Evolutionary conservation across 2,888 invertebrate species (phyloP).

Genomic region (Leptinotarsa haldemani): DNA sequence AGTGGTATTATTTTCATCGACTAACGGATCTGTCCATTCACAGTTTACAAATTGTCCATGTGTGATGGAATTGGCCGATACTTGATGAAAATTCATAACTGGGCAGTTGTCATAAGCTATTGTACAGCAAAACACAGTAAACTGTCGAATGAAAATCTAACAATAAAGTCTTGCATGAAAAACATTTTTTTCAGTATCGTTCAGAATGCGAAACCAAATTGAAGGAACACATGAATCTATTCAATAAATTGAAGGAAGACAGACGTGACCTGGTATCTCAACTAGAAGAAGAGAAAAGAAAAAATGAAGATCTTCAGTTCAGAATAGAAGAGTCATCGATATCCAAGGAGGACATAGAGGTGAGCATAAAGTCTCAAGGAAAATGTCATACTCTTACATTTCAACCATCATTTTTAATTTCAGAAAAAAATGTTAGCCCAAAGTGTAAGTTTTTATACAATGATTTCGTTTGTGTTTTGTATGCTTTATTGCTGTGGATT

Average conservation of each 20-base stretch:
- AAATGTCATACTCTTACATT: background rate
- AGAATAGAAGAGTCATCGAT: conserved; percentile 92
- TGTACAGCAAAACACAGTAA: background rate
- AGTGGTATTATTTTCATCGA: no score
- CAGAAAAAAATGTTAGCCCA: conserved; percentile 66
- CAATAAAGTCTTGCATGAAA: background rate
- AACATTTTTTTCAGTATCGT: conserved; percentile 64
- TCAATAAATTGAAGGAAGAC: conserved; percentile 70
- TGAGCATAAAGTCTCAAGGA: conserved; percentile 64
- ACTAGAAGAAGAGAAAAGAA: conserved; percentile 82
- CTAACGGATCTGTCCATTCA: no score
- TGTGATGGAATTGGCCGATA: no score
- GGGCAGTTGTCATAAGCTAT: background rate
- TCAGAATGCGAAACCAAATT: conserved; percentile 70
- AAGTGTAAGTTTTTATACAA: conserved; percentile 64
- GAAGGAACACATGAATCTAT: conserved; percentile 69
- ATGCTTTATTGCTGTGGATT: conserved; percentile 7
- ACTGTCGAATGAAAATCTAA: no score
- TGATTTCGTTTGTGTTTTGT: conserved; percentile 19
- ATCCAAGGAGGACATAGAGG: conserved; percentile 88
- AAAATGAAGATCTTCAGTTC: conserved; percentile 91
- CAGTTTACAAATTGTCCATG: no score
- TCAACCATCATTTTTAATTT: conserved; percentile 51
- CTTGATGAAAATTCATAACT: background rate
- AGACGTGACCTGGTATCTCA: conserved; percentile 71